Conservation (phyloP, 2,113 vertebrate species). For the Ameiurus melas region DNA sequence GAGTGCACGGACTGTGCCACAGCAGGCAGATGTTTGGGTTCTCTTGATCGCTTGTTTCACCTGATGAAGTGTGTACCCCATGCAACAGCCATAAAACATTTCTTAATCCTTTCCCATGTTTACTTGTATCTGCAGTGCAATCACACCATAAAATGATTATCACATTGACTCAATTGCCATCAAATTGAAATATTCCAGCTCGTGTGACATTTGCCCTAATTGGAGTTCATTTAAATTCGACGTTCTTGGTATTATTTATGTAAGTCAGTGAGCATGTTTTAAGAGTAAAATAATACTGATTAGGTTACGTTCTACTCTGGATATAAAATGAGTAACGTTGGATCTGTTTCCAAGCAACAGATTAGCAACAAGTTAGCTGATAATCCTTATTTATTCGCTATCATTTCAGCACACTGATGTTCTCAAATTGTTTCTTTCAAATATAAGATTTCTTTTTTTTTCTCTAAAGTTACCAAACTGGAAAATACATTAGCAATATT, state of each 20-base stretch:
- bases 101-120: conserved; percentile 44
- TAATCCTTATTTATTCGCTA: neutral
- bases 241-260: neutral
- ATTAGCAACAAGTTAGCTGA: neutral
- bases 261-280: neutral
- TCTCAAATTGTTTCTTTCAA: neutral
- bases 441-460: no score
- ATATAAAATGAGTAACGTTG: neutral
- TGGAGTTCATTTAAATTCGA: neutral
- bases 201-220: conserved; percentile 29
- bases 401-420: neutral
- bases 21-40: conserved; percentile 61
- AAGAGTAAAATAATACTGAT: conserved; percentile 16
- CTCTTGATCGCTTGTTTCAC: conserved; percentile 63
- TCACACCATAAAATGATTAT: conserved; percentile 43
- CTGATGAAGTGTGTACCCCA: conserved; percentile 59
- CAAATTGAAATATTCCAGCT: conserved; percentile 29
- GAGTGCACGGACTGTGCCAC: conserved; percentile 67
- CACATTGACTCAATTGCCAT: conserved; percentile 42
- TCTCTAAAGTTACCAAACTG: neutral
- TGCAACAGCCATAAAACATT: conserved; percentile 29
- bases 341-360: neutral
- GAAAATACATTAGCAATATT: neutral
- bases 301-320: neutral
- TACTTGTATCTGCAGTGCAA: conserved; percentile 47